A percentile compares a stretch with the other conserved stretches of the same genome.
These are phyloP conservation scores for Cheirogaleus medius DNA, from an alignment of 2,113 vertebrate genomes.

Conservation along the genomic window DNA sequence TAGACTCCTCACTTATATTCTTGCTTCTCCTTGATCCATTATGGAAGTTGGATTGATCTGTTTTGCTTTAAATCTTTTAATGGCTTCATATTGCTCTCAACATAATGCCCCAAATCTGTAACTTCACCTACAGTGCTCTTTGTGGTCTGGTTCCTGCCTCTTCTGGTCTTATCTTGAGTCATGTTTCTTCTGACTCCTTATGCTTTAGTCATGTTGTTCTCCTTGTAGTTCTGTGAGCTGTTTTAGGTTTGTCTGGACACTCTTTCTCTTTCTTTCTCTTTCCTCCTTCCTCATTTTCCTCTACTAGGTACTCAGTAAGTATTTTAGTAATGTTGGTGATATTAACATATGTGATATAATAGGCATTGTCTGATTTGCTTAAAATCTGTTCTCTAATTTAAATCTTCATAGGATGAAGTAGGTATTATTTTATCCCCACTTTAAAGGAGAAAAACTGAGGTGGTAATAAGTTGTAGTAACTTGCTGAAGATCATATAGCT, in stretches of 20 bases:
- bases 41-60: neutral
- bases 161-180: neutral
- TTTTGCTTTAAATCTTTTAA: neutral
- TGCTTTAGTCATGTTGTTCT: neutral
- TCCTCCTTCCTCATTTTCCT: neutral
- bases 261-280: neutral
- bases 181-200: neutral
- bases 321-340: neutral
- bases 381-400: neutral
- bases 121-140: rapidly evolving
- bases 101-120: neutral
- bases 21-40: neutral
- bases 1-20: neutral
- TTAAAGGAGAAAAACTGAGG: neutral
- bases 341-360: neutral
- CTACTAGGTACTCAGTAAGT: neutral
- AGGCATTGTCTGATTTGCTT: neutral
- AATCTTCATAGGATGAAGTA: neutral
- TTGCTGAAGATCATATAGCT: neutral
- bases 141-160: neutral
- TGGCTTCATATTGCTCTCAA: neutral
- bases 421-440: neutral
- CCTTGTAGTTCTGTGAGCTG: neutral
- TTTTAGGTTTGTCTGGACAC: neutral
- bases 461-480: neutral